These are phyloP conservation scores for Eupsittula cactorum DNA, from an alignment of 2,113 vertebrate genomes.

Conservation along the genomic window DNA sequence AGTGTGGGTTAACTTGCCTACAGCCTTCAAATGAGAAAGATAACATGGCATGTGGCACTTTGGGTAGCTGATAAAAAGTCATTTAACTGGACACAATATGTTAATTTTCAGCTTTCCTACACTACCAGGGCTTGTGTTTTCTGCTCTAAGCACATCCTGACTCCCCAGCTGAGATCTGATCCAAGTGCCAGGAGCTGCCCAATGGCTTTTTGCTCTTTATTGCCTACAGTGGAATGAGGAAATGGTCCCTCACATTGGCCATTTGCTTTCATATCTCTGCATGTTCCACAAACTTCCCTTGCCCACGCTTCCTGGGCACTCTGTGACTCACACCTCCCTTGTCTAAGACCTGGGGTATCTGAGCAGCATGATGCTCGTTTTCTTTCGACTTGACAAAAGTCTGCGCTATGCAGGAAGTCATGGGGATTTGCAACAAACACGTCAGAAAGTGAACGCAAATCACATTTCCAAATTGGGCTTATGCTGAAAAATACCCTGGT, in stretches of 20 bases:
- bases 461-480: not conserved
- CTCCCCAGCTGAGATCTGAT: not conserved
- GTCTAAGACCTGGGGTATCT: not conserved
- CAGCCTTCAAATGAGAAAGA: not conserved
- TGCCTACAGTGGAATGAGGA: not conserved
- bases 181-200: accelerated
- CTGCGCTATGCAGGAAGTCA: not conserved
- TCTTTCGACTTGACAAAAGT: not conserved
- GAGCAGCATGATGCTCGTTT: not conserved
- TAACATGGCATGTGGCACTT: not conserved
- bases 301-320: not conserved
- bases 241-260: not conserved
- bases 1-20: not conserved
- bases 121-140: not conserved
- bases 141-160: not conserved
- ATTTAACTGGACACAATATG: not conserved
- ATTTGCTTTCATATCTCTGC: not conserved
- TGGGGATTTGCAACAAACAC: not conserved
- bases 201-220: not conserved
- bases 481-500: not conserved
- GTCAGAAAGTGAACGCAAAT: not conserved
- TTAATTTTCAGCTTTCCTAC: not conserved
- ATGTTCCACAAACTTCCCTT: not conserved
- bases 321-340: not conserved
- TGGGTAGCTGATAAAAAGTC: not conserved